Percentiles rank a stretch among this genome's conserved stretches.
Conservation (phyloP, 2,888 invertebrate species). For the Brachypterus glaber region DNA sequence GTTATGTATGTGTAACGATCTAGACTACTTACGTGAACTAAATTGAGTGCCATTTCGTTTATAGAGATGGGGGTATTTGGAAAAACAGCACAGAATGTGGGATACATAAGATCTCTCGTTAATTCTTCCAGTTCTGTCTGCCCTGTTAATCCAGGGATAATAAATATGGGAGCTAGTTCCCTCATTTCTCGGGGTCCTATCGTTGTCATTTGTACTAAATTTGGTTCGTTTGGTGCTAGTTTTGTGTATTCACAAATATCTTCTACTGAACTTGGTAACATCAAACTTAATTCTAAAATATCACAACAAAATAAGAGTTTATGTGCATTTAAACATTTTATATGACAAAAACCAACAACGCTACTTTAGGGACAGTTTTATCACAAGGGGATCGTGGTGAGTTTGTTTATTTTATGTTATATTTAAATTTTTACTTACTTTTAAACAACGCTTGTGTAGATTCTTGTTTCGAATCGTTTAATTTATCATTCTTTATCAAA, state of each 20-base stretch:
- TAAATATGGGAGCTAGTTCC: slow-evolving; percentile 37
- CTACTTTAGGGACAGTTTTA: too few relatives aligned
- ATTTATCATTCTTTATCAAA: slow-evolving; percentile 30
- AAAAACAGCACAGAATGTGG: slow-evolving; percentile 36
- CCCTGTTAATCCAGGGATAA: slow-evolving; percentile 38
- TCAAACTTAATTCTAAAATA: slow-evolving; percentile 31
- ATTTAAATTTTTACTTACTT: slow-evolving; percentile 27
- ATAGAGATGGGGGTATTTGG: slow-evolving; percentile 28
- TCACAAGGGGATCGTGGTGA: too few relatives aligned
- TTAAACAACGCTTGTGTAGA: slow-evolving; percentile 33
- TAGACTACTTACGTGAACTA: slow-evolving; percentile 31
- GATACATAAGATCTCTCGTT: slow-evolving; percentile 33
- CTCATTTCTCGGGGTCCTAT: slow-evolving; percentile 34
- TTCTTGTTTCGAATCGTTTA: slow-evolving; percentile 30
- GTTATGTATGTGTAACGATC: too few relatives aligned
- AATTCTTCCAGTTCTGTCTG: slow-evolving; percentile 28
- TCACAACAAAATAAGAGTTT: not conserved
- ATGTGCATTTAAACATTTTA: too few relatives aligned
- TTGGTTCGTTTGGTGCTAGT: slow-evolving; percentile 28
- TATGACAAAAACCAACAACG: too few relatives aligned
- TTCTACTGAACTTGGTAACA: slow-evolving; percentile 31
- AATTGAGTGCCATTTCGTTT: slow-evolving; percentile 30
- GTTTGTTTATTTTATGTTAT: too few relatives aligned
- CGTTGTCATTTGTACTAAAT: slow-evolving; percentile 34
- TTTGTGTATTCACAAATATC: slow-evolving; percentile 27